Percentiles rank a stretch among this genome's conserved stretches.
phyloP scores from a whole-genome alignment of 2,797 vertebrate genomes.

The Sebastiscus albofasciatus region DNA sequence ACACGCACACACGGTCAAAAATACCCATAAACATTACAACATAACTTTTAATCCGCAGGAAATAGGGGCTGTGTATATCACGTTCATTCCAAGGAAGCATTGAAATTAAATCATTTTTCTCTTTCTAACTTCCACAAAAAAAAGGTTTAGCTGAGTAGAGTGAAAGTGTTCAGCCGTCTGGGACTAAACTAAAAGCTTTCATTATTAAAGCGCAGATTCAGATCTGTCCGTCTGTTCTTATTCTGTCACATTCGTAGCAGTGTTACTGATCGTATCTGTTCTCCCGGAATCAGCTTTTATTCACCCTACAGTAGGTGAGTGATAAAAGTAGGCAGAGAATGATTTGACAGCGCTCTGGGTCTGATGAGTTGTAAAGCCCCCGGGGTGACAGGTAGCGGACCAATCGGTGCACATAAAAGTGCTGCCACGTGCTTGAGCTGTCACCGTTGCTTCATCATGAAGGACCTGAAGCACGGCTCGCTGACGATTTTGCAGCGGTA shows the following conservation, averaged over 20 bases:
- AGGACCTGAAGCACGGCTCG: background rate
- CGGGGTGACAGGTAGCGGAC: conserved; percentile 17
- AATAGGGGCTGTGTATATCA: background rate
- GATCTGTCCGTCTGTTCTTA: background rate
- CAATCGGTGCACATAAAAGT: conserved; percentile 7
- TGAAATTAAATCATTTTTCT: background rate
- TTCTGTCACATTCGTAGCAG: background rate
- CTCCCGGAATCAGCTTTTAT: background rate
- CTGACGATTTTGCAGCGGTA: background rate
- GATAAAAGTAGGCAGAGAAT: background rate
- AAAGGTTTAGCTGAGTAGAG: background rate
- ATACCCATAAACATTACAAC: background rate
- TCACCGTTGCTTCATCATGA: background rate
- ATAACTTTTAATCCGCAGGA: background rate
- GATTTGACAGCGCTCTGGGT: conserved; percentile 20
- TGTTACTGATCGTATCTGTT: background rate
- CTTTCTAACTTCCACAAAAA: background rate
- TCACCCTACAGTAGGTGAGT: background rate
- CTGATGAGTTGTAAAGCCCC: conserved; percentile 25
- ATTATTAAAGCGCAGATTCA: background rate
- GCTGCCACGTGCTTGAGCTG: conserved; percentile 16
- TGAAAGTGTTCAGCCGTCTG: background rate
- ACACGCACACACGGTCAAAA: background rate
- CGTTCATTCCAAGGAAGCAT: background rate
- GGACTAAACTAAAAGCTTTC: background rate